Percentiles rank a stretch among this genome's conserved stretches.
Conservation (phyloP, 2,888 invertebrate genomes). For the Ectobius pallidus region DNA sequence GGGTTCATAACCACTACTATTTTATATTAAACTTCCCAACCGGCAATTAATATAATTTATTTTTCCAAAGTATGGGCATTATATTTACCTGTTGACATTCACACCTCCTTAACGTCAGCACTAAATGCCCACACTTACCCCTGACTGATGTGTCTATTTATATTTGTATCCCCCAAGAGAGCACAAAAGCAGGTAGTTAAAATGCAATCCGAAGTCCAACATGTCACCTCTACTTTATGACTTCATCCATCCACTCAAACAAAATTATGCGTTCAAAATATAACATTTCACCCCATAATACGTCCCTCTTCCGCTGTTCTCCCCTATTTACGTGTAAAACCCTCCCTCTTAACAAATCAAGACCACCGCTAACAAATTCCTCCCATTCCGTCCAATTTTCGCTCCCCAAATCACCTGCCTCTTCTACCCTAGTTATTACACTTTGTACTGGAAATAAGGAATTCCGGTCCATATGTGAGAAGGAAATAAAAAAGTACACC, state of each 20-base stretch:
- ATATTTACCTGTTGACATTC: too few relatives aligned
- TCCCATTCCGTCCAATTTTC: neutral
- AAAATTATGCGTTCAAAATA: conserved; percentile 23
- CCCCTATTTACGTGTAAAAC: conserved; percentile 1
- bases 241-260: conserved; percentile 3
- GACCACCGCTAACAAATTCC: conserved; percentile 18
- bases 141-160: neutral
- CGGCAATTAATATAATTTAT: too few relatives aligned
- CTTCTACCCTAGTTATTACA: conserved; percentile 1
- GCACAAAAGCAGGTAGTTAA: too few relatives aligned
- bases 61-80: too few relatives aligned
- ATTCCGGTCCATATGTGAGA: neutral
- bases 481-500: conserved; percentile 13
- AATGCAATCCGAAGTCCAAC: neutral
- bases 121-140: too few relatives aligned
- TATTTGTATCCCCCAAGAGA: neutral
- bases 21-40: too few relatives aligned
- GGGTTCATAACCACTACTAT: too few relatives aligned
- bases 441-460: conserved; percentile 1
- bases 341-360: conserved; percentile 12
- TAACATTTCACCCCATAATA: conserved; percentile 27
- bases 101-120: too few relatives aligned
- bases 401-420: neutral
- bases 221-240: neutral
- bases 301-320: neutral